These are phyloP conservation scores for Formicarius rufipectus DNA, from an alignment of 2,113 vertebrate species.

Conservation along the genomic window DNA sequence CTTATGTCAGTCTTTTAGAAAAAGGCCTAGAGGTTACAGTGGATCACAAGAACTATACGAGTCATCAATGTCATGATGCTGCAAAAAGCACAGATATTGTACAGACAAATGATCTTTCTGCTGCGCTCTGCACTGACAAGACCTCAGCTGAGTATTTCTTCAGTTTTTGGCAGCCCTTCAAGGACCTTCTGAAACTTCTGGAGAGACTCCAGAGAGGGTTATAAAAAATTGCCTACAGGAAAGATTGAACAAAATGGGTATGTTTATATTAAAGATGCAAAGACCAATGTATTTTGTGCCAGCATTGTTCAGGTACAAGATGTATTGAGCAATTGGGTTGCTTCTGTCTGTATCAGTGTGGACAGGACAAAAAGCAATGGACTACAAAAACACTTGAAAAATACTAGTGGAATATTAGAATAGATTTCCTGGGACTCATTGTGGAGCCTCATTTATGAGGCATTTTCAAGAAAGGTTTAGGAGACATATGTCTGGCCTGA, in stretches of 20 bases:
- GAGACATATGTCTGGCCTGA: rapidly evolving
- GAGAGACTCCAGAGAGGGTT: not conserved
- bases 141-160: not conserved
- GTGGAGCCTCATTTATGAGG: not conserved
- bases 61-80: not conserved
- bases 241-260: not conserved
- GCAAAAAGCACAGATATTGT: not conserved
- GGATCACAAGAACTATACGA: not conserved
- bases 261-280: constrained; percentile 1
- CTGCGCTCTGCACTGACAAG: not conserved
- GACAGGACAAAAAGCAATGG: not conserved
- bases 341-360: not conserved
- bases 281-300: not conserved
- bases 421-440: not conserved
- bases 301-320: not conserved
- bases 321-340: not conserved
- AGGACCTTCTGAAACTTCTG: not conserved
- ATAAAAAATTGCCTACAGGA: not conserved
- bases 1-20: not conserved
- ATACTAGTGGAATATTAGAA: not conserved
- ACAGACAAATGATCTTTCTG: not conserved
- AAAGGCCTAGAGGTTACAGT: not conserved
- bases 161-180: constrained; percentile 1
- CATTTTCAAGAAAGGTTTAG: not conserved
- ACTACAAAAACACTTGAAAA: not conserved